These are phyloP conservation scores for Steinernema hermaphroditum DNA, from an alignment of 2,888 invertebrate species.

Conservation along the genomic window DNA sequence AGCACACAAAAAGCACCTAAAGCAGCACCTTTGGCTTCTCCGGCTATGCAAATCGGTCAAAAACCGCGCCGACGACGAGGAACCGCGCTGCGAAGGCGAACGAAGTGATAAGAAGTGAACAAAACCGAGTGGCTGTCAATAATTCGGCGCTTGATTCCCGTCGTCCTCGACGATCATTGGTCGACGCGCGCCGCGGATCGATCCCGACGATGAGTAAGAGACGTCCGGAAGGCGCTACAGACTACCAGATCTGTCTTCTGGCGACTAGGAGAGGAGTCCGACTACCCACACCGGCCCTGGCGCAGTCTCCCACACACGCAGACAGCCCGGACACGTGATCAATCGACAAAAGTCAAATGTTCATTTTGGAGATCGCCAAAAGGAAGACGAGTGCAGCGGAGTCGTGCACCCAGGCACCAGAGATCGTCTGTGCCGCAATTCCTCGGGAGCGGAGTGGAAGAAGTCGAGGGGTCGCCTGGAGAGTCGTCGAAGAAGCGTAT, in stretches of 20 bases:
- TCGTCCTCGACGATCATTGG: neutral
- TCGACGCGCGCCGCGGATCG: neutral
- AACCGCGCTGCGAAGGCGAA: conserved; percentile 24
- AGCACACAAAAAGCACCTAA: neutral
- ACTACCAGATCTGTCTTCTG: too few relatives aligned
- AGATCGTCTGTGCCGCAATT: conserved; percentile 3
- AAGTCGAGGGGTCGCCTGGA: too few relatives aligned
- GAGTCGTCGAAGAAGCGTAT: too few relatives aligned
- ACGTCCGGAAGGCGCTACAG: too few relatives aligned
- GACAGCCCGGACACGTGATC: conserved; percentile 13
- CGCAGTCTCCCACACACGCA: too few relatives aligned
- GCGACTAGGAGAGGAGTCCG: too few relatives aligned
- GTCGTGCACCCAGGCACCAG: neutral
- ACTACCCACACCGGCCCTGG: too few relatives aligned
- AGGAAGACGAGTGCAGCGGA: neutral
- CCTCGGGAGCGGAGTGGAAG: conserved; percentile 2
- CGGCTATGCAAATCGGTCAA: conserved; percentile 19
- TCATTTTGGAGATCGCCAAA: conserved; percentile 19
- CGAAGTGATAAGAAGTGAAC: conserved; percentile 24
- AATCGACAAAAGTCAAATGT: conserved; percentile 25
- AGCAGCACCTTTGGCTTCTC: neutral
- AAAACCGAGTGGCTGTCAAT: neutral
- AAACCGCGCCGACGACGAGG: neutral
- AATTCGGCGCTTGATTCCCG: conserved; percentile 15
- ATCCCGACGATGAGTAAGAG: too few relatives aligned